Evolutionary conservation across 2,888 invertebrate genomes (phyloP), one percentile per base, ranked within the genome.

Genomic region (Altica lythri): DNA sequence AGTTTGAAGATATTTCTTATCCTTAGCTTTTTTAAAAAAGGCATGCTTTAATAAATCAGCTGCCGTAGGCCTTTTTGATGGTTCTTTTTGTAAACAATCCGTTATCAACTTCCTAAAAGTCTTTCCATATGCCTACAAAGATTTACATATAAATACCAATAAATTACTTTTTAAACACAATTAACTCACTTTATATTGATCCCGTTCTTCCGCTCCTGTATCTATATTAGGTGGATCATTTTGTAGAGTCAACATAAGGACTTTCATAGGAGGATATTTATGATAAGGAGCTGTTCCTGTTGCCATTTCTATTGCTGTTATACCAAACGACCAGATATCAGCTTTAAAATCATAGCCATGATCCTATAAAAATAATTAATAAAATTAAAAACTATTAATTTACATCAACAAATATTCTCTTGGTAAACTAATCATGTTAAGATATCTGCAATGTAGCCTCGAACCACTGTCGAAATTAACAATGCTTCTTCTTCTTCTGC

Each of bases 261-360:
- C 93, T 80, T 99, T 99, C 97, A 99, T 97, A 1, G 99, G 96
- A 22, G 99, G 96, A 75, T 93, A 98, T 76, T 95, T 97, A 75
- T 98, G 97, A 75, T 99, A 99, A 0, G 99, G 99, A 0, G 99
- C 98, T 0, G 96, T 96, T 9, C 95, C 95, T 1, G 95, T 94
- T 0, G 97, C 98, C 88, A 99, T 89, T 80, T 99, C 99, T 66
- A 99, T 97, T 0, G 98, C 97, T 1, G 98, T 96, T 62, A 96
- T 96, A 16, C 95, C 95, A 72, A 96, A 87, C 67, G 92, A 86
- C 95, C 95, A 90, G 65, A 92, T 92, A 70, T 92, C 92, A 2
- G 97, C 98, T 79, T 98, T 98, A 77, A 95, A 98, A 78, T 98
- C 97, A 72, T 98, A 99, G 1, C 98, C 98, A 72, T 94, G 92